These are phyloP conservation scores for Belonocnema kinseyi DNA, from an alignment of 1,140 invertebrate genomes.

Conservation along the genomic window DNA sequence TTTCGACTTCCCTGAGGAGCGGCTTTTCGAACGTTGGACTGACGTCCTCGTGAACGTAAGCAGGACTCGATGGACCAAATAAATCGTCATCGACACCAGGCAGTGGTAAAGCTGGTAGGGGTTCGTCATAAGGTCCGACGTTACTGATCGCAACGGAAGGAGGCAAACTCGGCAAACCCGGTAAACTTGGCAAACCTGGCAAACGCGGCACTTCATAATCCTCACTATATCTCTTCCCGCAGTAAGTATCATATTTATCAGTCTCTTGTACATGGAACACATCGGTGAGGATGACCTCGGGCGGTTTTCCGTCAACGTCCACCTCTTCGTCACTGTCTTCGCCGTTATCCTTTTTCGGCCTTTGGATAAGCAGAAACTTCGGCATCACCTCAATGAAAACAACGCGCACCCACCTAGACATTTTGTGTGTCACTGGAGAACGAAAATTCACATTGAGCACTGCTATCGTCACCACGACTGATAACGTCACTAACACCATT, in stretches of 20 bases:
- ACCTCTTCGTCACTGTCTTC: slow-evolving; percentile 80
- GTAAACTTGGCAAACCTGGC: slow-evolving; percentile 76
- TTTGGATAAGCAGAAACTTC: slow-evolving; percentile 88
- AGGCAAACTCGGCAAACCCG: slow-evolving; percentile 77
- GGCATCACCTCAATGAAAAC: slow-evolving; percentile 94
- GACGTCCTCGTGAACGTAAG: slow-evolving; percentile 78
- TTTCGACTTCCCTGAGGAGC: slow-evolving; percentile 86
- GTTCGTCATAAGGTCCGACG: slow-evolving; percentile 79
- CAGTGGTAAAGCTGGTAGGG: slow-evolving; percentile 82
- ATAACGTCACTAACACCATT: slow-evolving; percentile 98
- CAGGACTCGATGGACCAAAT: slow-evolving; percentile 82
- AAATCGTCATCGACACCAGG: slow-evolving; percentile 87
- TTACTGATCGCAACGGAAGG: slow-evolving; percentile 70
- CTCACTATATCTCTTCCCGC: slow-evolving; percentile 80
- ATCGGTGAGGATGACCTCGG: slow-evolving; percentile 82
- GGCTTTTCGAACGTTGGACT: slow-evolving; percentile 88
- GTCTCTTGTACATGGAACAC: slow-evolving; percentile 84
- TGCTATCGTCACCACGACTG: slow-evolving; percentile 97
- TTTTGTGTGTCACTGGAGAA: slow-evolving; percentile 96
- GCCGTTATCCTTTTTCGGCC: slow-evolving; percentile 86
- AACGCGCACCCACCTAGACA: slow-evolving; percentile 92
- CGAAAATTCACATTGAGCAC: slow-evolving; percentile 99
- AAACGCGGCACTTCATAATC: slow-evolving; percentile 83
- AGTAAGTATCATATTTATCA: slow-evolving; percentile 81
- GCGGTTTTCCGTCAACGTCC: slow-evolving; percentile 75